These are phyloP conservation scores for Fulica atra DNA, from an alignment of 2,113 vertebrate species.

Conservation along the genomic window DNA sequence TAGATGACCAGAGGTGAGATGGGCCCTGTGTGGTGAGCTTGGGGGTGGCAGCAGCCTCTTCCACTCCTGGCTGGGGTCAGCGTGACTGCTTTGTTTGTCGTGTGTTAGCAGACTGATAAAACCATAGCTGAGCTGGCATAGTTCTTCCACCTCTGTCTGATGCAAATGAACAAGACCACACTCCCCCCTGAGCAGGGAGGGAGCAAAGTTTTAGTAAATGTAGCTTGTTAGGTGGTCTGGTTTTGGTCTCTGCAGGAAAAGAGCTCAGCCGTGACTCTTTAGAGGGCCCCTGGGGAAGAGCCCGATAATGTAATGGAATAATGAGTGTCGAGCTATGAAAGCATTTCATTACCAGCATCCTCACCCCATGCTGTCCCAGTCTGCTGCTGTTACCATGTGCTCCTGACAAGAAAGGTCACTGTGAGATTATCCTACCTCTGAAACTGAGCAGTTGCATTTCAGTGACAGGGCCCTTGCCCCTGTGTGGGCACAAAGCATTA, in stretches of 20 bases:
- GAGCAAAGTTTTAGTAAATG: neutral
- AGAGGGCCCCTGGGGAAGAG: slow-evolving; percentile 42
- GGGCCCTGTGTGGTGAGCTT: neutral
- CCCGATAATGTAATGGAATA: slow-evolving; percentile 27
- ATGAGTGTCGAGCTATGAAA: slow-evolving; percentile 49
- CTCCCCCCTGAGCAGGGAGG: neutral
- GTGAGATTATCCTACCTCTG: neutral
- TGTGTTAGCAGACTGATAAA: neutral
- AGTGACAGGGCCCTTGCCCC: neutral
- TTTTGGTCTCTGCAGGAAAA: slow-evolving; percentile 35
- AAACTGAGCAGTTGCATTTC: neutral
- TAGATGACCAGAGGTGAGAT: too few species aligned
- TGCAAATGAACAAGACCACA: neutral
- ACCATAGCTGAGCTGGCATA: neutral
- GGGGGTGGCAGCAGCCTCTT: neutral
- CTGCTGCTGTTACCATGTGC: slow-evolving; percentile 15
- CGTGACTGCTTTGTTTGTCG: neutral
- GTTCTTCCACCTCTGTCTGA: neutral
- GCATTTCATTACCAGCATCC: slow-evolving; percentile 39
- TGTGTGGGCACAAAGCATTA: neutral
- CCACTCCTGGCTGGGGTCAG: neutral
- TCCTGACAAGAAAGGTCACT: slow-evolving; percentile 48
- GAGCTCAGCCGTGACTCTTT: slow-evolving; percentile 36
- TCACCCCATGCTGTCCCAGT: neutral
- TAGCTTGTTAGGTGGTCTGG: slow-evolving; percentile 38